phyloP scores from a whole-genome alignment of 1,140 invertebrate genomes.

The Bemisia tabaci region DNA sequence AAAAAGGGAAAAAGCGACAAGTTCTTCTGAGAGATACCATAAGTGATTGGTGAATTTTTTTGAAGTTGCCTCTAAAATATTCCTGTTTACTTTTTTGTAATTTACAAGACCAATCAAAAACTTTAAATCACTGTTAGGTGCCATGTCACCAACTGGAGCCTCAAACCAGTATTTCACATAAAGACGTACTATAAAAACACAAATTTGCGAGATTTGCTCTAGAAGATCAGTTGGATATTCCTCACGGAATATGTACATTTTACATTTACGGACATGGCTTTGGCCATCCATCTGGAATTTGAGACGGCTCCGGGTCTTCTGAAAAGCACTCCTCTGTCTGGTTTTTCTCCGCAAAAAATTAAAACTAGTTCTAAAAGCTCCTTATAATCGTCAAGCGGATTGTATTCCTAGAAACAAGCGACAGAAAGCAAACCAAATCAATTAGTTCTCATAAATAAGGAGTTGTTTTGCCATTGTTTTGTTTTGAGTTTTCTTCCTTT shows the following conservation, averaged over 20 bases:
- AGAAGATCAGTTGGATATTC: too few relatives aligned
- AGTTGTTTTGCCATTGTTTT: too few relatives aligned
- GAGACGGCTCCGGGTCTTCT: conserved; percentile 26
- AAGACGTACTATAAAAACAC: background rate
- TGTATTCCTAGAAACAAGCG: too few relatives aligned
- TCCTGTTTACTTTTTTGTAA: background rate
- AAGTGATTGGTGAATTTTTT: conserved; percentile 20
- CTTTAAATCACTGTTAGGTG: conserved; percentile 4
- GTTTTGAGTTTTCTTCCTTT: too few relatives aligned
- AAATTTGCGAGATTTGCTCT: too few relatives aligned
- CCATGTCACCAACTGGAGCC: conserved; percentile 15
- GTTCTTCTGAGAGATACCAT: conserved; percentile 20
- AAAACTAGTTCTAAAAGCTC: conserved; percentile 30
- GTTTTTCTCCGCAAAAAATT: conserved; percentile 29
- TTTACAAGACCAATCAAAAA: conserved; percentile 3
- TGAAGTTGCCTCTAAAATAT: background rate
- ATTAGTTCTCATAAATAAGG: too few relatives aligned
- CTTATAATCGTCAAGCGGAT: conserved; percentile 28
- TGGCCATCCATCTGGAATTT: conserved; percentile 30
- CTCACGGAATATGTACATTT: conserved; percentile 8
- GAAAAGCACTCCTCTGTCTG: conserved; percentile 25
- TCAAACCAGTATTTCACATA: conserved; percentile 5
- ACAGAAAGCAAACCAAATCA: too few relatives aligned
- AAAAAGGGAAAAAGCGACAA: conserved; percentile 19
- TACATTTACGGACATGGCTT: too few relatives aligned